A percentile compares a stretch with the other conserved stretches of the same genome.
Evolutionary conservation across 1,140 invertebrate species (phyloP).

Genomic region (Apocrypta bakeri): DNA sequence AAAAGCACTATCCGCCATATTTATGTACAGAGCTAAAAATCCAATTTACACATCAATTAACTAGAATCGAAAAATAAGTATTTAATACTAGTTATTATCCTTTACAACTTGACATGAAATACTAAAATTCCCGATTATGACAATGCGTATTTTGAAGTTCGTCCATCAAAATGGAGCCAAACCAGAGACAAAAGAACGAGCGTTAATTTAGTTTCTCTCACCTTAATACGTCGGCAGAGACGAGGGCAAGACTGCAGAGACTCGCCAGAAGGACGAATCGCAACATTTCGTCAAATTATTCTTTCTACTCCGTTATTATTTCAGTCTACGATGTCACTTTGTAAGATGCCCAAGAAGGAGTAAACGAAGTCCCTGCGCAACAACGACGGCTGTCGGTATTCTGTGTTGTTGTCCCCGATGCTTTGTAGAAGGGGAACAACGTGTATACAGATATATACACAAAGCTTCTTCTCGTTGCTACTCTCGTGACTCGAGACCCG

Average conservation of each 20-base stretch:
- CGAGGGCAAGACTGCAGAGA: constrained; percentile 10
- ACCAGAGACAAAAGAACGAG: not conserved
- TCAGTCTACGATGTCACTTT: not conserved
- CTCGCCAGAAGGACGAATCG: constrained; percentile 29
- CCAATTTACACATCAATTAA: too few relatives aligned
- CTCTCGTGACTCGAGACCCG: too few relatives aligned
- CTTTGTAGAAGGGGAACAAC: too few relatives aligned
- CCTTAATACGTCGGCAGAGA: constrained; percentile 43
- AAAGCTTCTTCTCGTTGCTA: too few relatives aligned
- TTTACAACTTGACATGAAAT: too few relatives aligned
- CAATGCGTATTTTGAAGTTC: constrained; percentile 1
- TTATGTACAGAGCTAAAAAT: too few relatives aligned
- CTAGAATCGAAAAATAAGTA: too few relatives aligned
- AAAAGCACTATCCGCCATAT: too few relatives aligned
- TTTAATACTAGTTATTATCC: too few relatives aligned
- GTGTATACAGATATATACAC: too few relatives aligned
- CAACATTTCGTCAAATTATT: constrained; percentile 32
- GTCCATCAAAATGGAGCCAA: not conserved
- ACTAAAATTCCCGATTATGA: not conserved
- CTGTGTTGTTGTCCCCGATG: constrained; percentile 14
- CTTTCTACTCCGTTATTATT: not conserved
- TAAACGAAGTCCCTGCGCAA: not conserved
- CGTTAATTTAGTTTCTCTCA: not conserved
- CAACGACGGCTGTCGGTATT: not conserved
- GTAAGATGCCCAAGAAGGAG: not conserved